phyloP scores from a whole-genome alignment of 2,113 vertebrate genomes.

The Todiramphus saurophagus region DNA sequence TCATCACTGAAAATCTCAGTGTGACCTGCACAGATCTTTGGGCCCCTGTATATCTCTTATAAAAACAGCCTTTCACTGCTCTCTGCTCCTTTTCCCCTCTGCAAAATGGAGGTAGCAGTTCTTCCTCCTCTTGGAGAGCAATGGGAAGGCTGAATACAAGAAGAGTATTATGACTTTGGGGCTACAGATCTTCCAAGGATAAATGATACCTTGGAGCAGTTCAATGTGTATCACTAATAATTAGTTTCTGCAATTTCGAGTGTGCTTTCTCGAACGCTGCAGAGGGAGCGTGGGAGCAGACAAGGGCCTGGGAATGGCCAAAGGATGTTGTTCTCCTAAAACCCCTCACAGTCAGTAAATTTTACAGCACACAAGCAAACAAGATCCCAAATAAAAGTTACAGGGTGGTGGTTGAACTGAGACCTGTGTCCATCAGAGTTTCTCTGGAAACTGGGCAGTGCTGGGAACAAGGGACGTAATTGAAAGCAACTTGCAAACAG shows the following conservation, averaged over 20 bases:
- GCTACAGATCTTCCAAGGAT: background rate
- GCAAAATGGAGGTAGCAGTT: background rate
- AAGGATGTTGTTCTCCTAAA: background rate
- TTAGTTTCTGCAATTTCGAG: background rate
- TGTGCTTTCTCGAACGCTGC: accelerated
- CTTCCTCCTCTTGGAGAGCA: background rate
- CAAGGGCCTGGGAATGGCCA: background rate
- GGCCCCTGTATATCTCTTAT: background rate
- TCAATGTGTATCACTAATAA: background rate
- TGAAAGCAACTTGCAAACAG: constrained; percentile 21
- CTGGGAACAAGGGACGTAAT: background rate
- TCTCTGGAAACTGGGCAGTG: background rate
- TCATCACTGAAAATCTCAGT: background rate
- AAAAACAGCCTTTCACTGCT: background rate
- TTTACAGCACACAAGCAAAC: background rate
- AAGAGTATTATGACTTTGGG: background rate
- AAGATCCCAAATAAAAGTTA: background rate
- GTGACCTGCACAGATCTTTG: background rate
- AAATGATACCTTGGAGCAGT: background rate
- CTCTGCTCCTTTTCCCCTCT: background rate
- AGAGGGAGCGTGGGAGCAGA: background rate
- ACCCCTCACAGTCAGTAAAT: background rate
- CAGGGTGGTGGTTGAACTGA: background rate
- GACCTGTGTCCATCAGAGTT: background rate
- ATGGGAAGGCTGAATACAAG: background rate